Conservation (phyloP, 2,113 vertebrate genomes). For the Chloroceryle aenea region DNA sequence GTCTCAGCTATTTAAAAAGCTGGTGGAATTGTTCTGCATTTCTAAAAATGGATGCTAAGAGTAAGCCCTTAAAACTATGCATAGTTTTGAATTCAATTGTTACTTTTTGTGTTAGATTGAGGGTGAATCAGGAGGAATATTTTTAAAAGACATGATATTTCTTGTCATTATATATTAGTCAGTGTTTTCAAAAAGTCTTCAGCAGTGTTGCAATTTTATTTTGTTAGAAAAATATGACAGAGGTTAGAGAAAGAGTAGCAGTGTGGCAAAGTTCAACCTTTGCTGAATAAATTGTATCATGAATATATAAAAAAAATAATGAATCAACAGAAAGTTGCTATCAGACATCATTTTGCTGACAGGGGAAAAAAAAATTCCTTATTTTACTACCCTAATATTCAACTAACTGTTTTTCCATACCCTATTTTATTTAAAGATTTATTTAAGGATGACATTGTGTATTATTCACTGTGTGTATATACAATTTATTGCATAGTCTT, state of each 20-base stretch:
- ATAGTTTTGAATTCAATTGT: not conserved
- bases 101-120: not conserved
- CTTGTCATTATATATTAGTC: not conserved
- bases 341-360: not conserved
- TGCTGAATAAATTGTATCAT: not conserved
- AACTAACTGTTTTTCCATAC: not conserved
- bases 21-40: constrained; percentile 4
- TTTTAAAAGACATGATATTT: not conserved
- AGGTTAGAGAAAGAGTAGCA: not conserved
- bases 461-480: not conserved
- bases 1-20: constrained; percentile 21
- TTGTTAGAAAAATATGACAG: not conserved
- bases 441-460: not conserved
- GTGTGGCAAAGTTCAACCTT: not conserved
- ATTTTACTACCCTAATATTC: not conserved
- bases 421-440: not conserved
- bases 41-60: constrained; percentile 40
- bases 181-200: not conserved
- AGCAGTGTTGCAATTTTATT: not conserved
- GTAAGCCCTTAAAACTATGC: not conserved
- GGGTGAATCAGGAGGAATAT: not conserved
- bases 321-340: not conserved
- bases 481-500: not conserved
- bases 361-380: not conserved
- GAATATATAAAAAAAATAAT: not conserved